phyloP scores from a whole-genome alignment of 2,797 vertebrate species.

The Lithobates sylvaticus region DNA sequence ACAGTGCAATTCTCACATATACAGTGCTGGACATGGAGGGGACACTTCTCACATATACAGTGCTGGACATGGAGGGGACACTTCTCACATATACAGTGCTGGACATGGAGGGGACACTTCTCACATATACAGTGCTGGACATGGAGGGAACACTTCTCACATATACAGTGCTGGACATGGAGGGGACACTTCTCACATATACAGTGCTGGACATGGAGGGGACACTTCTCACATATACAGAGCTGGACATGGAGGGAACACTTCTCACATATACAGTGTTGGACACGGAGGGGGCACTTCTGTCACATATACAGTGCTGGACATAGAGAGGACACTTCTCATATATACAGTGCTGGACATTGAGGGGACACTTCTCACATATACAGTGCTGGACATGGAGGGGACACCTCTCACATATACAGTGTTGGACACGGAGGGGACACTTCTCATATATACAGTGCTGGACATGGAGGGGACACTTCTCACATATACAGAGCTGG shows the following conservation, averaged over 20 bases:
- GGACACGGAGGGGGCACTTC: background rate
- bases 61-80: background rate
- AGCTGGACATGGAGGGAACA: background rate
- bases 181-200: background rate
- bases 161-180: background rate
- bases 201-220: background rate
- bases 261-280: background rate
- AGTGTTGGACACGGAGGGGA: background rate
- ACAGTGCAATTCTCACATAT: background rate
- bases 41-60: background rate
- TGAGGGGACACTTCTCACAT: background rate
- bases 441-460: background rate
- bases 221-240: background rate
- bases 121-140: background rate
- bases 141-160: background rate
- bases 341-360: background rate
- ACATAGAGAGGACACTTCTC: background rate
- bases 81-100: background rate
- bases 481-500: background rate
- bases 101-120: background rate
- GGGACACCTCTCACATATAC: background rate
- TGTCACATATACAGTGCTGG: background rate
- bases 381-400: background rate
- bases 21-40: background rate
- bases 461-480: background rate